Evolutionary conservation across 2,113 vertebrate genomes (phyloP).

Genomic region (Echinops telfairi): DNA sequence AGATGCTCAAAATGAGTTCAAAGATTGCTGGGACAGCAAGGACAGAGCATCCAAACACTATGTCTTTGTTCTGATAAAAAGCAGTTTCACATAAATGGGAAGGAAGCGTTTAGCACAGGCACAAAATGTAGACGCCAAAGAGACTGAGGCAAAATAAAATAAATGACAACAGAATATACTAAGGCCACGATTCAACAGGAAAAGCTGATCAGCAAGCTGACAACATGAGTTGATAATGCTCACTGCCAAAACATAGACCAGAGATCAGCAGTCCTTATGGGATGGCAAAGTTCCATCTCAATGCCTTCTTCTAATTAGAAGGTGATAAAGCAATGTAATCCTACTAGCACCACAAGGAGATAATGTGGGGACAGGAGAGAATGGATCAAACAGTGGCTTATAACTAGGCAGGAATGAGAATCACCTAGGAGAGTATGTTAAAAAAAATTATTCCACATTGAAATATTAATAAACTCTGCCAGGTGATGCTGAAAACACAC

Average conservation of each 20-base stretch:
- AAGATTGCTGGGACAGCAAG: background rate
- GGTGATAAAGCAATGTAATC: background rate
- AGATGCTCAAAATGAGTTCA: background rate
- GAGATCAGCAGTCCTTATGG: background rate
- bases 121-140: background rate
- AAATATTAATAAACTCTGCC: background rate
- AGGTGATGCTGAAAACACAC: background rate
- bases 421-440: background rate
- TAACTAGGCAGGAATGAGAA: background rate
- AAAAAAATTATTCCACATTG: background rate
- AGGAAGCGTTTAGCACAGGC: background rate
- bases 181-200: background rate
- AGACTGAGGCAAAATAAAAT: background rate
- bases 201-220: background rate
- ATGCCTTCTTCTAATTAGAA: background rate
- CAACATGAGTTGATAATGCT: background rate
- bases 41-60: background rate
- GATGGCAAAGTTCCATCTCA: background rate
- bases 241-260: background rate
- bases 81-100: conserved; percentile 3
- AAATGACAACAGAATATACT: conserved; percentile 14
- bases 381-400: background rate
- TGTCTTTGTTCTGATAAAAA: conserved; percentile 36
- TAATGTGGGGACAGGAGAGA: background rate
- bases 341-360: background rate